Conservation (phyloP, 2,888 invertebrate species). For the Agrochola macilenta region DNA sequence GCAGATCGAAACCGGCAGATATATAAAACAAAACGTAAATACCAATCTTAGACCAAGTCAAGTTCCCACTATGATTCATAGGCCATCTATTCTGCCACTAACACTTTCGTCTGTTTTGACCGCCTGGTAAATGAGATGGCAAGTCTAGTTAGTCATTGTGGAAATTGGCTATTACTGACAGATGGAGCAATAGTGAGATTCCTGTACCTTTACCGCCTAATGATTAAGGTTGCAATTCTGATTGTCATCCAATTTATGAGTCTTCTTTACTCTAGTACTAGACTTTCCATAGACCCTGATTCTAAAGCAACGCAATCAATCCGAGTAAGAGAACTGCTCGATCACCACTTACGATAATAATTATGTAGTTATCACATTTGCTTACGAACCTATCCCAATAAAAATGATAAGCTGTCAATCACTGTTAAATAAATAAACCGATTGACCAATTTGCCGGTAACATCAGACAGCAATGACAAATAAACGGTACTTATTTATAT, state of each 20-base stretch:
- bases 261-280: background rate
- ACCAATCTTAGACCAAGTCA: background rate
- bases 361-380: conserved; percentile 1
- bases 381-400: conserved; percentile 28
- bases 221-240: background rate
- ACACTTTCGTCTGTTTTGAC: conserved; percentile 22
- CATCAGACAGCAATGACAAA: conserved; percentile 72
- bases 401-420: conserved; percentile 47
- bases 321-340: background rate
- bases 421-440: conserved; percentile 56
- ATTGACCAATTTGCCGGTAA: conserved; percentile 64
- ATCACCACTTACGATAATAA: background rate
- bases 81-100: background rate
- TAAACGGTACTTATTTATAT: conserved; percentile 69
- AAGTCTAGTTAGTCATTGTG: background rate
- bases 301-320: too few species aligned
- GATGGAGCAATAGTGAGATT: background rate
- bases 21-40: conserved; percentile 39
- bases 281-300: background rate
- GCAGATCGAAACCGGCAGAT: conserved; percentile 10
- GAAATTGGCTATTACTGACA: background rate
- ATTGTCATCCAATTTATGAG: background rate
- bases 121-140: background rate
- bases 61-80: background rate
- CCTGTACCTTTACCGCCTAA: background rate